Base-by-base conservation (phyloP, 1,140 invertebrate genomes). In the Arctopsyche grandis region DNA sequence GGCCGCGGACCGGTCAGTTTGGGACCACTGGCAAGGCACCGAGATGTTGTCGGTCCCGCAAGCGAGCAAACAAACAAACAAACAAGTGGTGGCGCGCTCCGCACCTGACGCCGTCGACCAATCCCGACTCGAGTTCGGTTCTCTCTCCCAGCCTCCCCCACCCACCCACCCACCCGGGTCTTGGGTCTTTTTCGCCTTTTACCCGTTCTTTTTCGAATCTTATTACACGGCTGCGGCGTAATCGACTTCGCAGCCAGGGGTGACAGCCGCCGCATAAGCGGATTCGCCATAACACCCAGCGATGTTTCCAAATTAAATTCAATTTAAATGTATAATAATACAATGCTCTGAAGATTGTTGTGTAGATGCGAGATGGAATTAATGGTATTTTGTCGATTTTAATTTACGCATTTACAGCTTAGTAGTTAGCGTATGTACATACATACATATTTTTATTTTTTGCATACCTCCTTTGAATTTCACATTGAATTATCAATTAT, bases 91-190 rank as follows among this genome's bases (percentile, higher is more conserved):
- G 80, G 77, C 80, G 75, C 78, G 78, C 80, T 81, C 48, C 79
- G 78, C 80, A 81, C 80, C 80, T 81, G 80, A 81, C 80, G 80
- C 78, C 80, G 58, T 43, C 78, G 78, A 81, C 80, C 80, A 81
- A 81, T 81, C 75, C 3, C 48, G 10, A n/a, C 10, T 16, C 69
- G 60, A 22, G 46, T 52, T 52, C 44, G 48, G 3, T 52, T 12
- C 16, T 16, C 10, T 16, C 12, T 12, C 48, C 16, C 48, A 19
- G n/a, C 14, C 9, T 9, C 29, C 29, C 29, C 21, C 19, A 69
- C 66, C n/a, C 24, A 19, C 16, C 16, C n/a, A 19, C 19, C 19
- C 19, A 24, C 66, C 21, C n/a, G 12, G 21, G 1, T 19, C 21
- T 58, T 9, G n/a, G 56, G 1, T 19, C n/a, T 58, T 16, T 22